Percentiles rank a stretch among this genome's conserved stretches.
Evolutionary conservation across 2,797 vertebrate genomes (phyloP).

Genomic region (Cyprinella venusta): DNA sequence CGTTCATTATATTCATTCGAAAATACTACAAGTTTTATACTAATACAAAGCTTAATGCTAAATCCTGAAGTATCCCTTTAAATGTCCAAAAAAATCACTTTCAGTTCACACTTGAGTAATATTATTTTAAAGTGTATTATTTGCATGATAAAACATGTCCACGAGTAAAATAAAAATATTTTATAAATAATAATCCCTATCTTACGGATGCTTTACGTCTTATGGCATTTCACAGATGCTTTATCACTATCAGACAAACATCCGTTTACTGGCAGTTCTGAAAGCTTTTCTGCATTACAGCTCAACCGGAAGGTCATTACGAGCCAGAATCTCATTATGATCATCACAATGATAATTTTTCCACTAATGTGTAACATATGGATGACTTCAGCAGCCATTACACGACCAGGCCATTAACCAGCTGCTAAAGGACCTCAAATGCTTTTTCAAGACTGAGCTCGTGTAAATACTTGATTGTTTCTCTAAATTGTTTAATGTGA

Average conservation of each 20-base stretch:
- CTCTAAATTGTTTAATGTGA: neutral
- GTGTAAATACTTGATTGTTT: neutral
- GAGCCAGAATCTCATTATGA: slow-evolving; percentile 18
- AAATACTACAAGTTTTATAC: no score
- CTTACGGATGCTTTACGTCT: neutral
- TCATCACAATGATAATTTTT: slow-evolving; percentile 19
- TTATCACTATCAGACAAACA: slow-evolving; percentile 1
- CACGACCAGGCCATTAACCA: slow-evolving; percentile 21
- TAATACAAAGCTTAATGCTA: no score
- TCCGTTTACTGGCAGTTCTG: slow-evolving; percentile 2
- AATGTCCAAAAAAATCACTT: neutral
- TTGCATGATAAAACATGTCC: neutral
- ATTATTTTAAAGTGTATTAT: no score
- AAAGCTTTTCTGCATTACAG: slow-evolving; percentile 30
- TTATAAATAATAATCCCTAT: no score
- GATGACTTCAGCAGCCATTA: slow-evolving; percentile 23
- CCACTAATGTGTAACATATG: slow-evolving; percentile 27
- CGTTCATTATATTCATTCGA: no score
- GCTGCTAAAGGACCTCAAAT: slow-evolving; percentile 23
- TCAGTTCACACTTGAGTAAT: neutral
- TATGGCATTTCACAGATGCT: neutral
- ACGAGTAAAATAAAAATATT: neutral
- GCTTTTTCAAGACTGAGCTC: slow-evolving; percentile 8
- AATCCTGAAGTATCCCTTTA: no score
- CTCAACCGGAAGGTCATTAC: slow-evolving; percentile 24